Base-by-base conservation (phyloP, 2,797 vertebrate genomes). In the Manis pentadactyla region DNA sequence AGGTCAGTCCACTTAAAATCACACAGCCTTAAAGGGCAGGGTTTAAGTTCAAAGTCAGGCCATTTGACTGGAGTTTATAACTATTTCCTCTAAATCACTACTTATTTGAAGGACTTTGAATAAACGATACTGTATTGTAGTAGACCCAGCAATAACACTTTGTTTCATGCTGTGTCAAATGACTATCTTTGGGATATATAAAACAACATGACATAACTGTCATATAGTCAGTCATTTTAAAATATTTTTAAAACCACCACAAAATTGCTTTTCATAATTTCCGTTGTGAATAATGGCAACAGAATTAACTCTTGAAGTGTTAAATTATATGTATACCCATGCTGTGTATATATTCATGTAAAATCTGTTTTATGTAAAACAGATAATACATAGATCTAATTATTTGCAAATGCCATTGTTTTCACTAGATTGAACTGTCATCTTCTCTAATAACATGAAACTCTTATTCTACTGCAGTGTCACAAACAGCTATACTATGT, bases 221-320 rank as follows among this genome's bases (percentile, higher is more conserved):
- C 85, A 94, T 27, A 29, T 83, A 92, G 92, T 91, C 90, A 92
- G 92, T 91, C 90, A 96, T 96, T 61, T 96, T 42, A 89, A 96
- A 96, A 91, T 94, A 90, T 93, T 95, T 97, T 75, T 94, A 92
- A 95, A 96, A 71, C 55, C 34, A 96, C 71, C 93, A 95, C 69
- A 71, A 96, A 96, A 97, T 94, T 97, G 63, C 74, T 64, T 83
- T 95, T 95, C 79, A 94, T 95, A 93, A 96, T 97, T 96, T 96
- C 71, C 29, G 6, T 10, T 96, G 83, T 96, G 92, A 96, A 78
- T 97, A 93, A 96, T 66, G 88, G 25, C 71, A 96, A 93, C 64
- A 84, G 42, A 75, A 61, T 97, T 96, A 97, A 97, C 95, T 97
- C 94, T 95, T 97, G 91, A 73, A 96, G 88, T 97, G 71, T 95